Evolutionary conservation across 2,888 invertebrate species (phyloP).

Genomic region (Dynastes hyllus): DNA sequence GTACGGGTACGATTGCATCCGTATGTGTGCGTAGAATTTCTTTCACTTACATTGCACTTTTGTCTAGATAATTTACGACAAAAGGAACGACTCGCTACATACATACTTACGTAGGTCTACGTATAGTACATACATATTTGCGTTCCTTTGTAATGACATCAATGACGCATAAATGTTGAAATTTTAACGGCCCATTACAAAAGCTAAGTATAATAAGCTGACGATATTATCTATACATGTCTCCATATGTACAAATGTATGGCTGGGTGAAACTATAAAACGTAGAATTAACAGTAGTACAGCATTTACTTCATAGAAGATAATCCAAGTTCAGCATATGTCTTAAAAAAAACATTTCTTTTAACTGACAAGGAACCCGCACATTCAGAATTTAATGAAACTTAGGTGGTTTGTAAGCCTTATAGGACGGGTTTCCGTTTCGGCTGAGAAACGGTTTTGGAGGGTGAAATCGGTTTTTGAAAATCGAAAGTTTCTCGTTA

Average conservation of each 20-base stretch:
- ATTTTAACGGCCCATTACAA: constrained; percentile 23
- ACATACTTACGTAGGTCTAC: neutral
- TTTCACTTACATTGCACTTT: constrained; percentile 36
- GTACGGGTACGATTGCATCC: constrained; percentile 10
- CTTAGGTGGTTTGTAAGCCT: too few species aligned
- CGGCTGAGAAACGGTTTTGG: too few species aligned
- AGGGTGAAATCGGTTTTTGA: too few species aligned
- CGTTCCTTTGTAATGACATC: constrained; percentile 36
- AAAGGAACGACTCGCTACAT: constrained; percentile 10
- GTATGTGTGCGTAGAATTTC: constrained; percentile 36
- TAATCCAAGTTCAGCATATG: too few species aligned
- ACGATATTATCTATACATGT: neutral
- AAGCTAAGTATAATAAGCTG: constrained; percentile 18
- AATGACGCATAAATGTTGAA: constrained; percentile 24
- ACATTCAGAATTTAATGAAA: too few species aligned
- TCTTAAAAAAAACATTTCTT: too few species aligned
- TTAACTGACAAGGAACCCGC: too few species aligned
- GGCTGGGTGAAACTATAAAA: neutral
- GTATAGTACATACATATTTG: constrained; percentile 20
- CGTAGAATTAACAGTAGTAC: too few species aligned
- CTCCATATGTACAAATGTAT: neutral
- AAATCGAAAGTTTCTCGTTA: too few species aligned
- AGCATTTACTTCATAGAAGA: too few species aligned
- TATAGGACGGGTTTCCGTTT: too few species aligned
- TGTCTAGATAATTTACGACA: constrained; percentile 39